These are phyloP conservation scores for Xanthia icteritia DNA, from an alignment of 2,888 invertebrate species.

Conservation along the genomic window DNA sequence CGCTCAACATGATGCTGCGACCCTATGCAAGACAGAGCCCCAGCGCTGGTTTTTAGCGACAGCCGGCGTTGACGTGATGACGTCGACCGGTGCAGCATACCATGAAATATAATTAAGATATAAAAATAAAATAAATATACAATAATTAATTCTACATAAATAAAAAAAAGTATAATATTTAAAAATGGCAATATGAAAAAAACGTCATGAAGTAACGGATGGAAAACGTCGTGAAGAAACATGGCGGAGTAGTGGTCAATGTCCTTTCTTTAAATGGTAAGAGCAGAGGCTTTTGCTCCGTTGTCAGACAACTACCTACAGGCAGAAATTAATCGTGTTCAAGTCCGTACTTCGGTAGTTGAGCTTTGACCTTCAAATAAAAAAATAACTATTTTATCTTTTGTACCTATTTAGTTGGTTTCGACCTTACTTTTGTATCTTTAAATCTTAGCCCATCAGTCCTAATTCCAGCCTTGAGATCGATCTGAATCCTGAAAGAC, in stretches of 20 bases:
- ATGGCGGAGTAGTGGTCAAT: not conserved
- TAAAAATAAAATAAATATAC: too few relatives aligned
- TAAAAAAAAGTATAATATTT: too few relatives aligned
- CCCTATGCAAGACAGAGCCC: too few relatives aligned
- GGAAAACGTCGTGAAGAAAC: too few relatives aligned
- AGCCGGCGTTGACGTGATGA: too few relatives aligned
- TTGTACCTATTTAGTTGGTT: slow-evolving; percentile 5
- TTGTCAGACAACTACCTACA: not conserved
- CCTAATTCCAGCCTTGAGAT: slow-evolving; percentile 12
- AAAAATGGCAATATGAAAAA: too few relatives aligned
- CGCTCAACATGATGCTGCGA: too few relatives aligned
- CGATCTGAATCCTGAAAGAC: slow-evolving; percentile 33
- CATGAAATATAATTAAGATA: too few relatives aligned
- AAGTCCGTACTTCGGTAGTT: not conserved
- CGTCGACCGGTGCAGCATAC: too few relatives aligned
- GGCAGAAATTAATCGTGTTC: slow-evolving; percentile 1
- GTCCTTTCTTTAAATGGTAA: not conserved
- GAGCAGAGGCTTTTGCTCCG: not conserved
- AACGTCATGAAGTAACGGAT: too few relatives aligned
- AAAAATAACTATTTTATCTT: not conserved
- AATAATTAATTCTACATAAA: too few relatives aligned
- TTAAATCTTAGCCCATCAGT: not conserved
- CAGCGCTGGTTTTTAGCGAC: too few relatives aligned
- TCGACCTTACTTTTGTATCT: slow-evolving; percentile 7
- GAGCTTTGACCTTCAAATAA: slow-evolving; percentile 5